phyloP scores from a whole-genome alignment of 2,888 invertebrate genomes.

The Callosobruchus maculatus region DNA sequence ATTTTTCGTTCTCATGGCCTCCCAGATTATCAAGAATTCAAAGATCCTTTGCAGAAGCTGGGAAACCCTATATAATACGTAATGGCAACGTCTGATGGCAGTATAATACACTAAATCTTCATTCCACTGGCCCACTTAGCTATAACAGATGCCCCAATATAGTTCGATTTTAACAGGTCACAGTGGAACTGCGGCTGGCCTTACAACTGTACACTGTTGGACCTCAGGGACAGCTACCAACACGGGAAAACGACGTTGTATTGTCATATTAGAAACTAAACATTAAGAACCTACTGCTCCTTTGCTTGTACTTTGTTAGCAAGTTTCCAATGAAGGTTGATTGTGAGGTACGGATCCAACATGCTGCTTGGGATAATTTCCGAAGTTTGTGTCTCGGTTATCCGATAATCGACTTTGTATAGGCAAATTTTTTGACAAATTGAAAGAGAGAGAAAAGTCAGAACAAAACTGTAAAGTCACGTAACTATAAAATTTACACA shows the following conservation, averaged over 20 bases:
- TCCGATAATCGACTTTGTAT: too few relatives aligned
- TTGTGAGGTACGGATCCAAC: neutral
- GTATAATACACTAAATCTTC: constrained; percentile 18
- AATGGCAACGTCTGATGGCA: constrained; percentile 8
- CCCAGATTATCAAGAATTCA: too few relatives aligned
- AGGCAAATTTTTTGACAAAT: too few relatives aligned
- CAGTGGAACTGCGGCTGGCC: constrained; percentile 13
- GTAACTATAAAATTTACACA: too few relatives aligned
- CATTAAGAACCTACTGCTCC: neutral
- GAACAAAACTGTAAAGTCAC: too few relatives aligned
- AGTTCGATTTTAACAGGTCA: constrained; percentile 23
- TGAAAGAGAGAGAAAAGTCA: too few relatives aligned
- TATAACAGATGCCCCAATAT: constrained; percentile 21
- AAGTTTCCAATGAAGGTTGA: neutral
- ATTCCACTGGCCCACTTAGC: constrained; percentile 20
- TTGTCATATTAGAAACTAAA: neutral
- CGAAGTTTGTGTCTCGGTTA: too few relatives aligned
- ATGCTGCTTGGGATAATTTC: too few relatives aligned
- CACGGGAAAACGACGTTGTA: neutral
- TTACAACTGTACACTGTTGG: constrained; percentile 17
- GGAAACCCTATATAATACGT: constrained; percentile 11
- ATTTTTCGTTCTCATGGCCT: too few relatives aligned
- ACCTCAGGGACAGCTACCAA: constrained; percentile 5
- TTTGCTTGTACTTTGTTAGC: neutral
- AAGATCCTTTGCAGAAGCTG: too few relatives aligned